Percentiles rank a stretch among this genome's conserved stretches.
Conservation (phyloP, 2,797 vertebrate genomes). For the Leucoraja ocellata region DNA sequence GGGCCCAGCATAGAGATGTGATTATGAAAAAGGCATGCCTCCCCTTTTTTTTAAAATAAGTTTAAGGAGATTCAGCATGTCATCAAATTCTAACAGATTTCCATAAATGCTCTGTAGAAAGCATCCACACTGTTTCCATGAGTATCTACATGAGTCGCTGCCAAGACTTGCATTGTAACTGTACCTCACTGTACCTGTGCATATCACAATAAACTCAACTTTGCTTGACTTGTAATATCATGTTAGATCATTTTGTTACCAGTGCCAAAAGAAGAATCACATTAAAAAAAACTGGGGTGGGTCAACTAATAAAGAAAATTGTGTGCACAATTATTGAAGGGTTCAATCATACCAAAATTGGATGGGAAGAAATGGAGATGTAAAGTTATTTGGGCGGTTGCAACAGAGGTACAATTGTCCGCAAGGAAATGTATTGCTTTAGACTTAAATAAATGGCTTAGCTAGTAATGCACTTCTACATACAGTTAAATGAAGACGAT, state of each 20-base stretch:
- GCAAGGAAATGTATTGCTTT: neutral
- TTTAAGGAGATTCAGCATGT: too few relatives aligned
- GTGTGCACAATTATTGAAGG: neutral
- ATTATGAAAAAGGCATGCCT: too few relatives aligned
- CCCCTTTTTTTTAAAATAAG: too few relatives aligned
- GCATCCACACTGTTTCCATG: too few relatives aligned
- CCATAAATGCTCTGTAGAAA: too few relatives aligned
- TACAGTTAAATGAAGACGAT: neutral
- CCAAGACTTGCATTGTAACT: too few relatives aligned
- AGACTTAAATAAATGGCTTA: neutral
- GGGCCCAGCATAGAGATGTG: too few relatives aligned
- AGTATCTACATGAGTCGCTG: too few relatives aligned
- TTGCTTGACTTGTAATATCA: neutral
- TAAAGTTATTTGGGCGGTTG: neutral
- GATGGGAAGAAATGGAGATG: neutral
- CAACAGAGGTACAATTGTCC: neutral
- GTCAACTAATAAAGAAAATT: neutral
- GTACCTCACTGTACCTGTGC: too few relatives aligned
- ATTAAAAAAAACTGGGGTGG: neutral
- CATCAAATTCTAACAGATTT: too few relatives aligned
- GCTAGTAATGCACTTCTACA: neutral
- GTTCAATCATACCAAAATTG: neutral
- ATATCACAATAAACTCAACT: too few relatives aligned
- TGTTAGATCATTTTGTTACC: neutral
- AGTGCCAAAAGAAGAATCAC: neutral